Base-by-base conservation (phyloP, 2,888 invertebrate species). In the Allacma fusca region DNA sequence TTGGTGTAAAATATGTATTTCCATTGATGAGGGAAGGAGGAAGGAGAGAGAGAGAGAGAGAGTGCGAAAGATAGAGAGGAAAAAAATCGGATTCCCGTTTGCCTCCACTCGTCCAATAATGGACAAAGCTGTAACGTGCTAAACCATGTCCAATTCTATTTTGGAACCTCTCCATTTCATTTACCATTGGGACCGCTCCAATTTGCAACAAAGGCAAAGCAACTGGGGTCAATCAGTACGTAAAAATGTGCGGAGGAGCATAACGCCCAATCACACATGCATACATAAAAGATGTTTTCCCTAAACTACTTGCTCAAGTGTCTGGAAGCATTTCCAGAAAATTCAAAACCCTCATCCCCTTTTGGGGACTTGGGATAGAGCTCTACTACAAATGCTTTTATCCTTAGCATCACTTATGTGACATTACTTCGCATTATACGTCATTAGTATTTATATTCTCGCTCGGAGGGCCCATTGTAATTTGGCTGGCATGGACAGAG, bases 121-220 rank as follows among this genome's bases (percentile, higher is more conserved):
- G 50, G 50, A 50, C 50, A 50, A 50, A 50, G 16, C 9, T 50
- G 1, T 16, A 50, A 50, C 50, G 50, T 50, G 50, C 16, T 5
- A 50, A 13, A 50, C 50, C 50, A 50, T 50, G 50, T n/a, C 50
- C 50, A 50, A 50, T 50, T 50, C 50, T 50, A 50, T 50, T 50
- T 50, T 29, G 7, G 12, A 62, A 23, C 62, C 69, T 70, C 44
- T 44, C 44, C 43, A 57, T 73, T 57, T 73, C 59, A 73, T 73
- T 70, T 34, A 73, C 73, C 73, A 62, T 24, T 62, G 73, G 73
- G 73, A 73, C 73, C 28, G 5, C 29, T 62, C 62, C 73, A 73
- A 73, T 73, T 73, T 73, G 73, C 40, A 73, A 73, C 71, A 73
- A 40, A 57, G 72, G 16, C 59, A 59, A 19, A n/a, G 29, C 62